Evolutionary conservation across 1,140 invertebrate species (phyloP), one percentile per base, ranked within the genome.

Genomic region (Anadara kagoshimensis): DNA sequence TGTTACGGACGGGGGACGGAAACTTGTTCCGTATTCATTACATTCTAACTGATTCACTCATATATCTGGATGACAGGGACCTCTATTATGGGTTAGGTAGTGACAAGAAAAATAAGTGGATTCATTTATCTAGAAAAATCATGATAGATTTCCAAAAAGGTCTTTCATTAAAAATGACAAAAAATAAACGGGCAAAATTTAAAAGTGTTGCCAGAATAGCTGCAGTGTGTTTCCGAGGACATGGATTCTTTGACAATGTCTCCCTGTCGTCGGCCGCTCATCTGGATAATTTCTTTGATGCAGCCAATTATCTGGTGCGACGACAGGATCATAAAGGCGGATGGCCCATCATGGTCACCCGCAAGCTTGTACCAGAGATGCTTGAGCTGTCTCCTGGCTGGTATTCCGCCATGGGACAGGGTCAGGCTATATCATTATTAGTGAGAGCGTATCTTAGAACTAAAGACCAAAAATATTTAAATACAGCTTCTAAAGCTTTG

Each of bases 331-430:
- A 98, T 89, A 93, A 94, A 0, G 92, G 98, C 36, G 97, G 98
- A 79, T 91, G 98, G 78, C 97, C 99, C 0, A 97, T 98, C 89
- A 98, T 96, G 87, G 94, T 99, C 95, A 97, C 85, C 89, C 92
- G 69, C 91, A 93, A 43, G 96, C 95, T 80, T 24, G 75, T 91
- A 92, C 65, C 73, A 62, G 93, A 94, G n/a, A 94, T 95, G 87
- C 91, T 92, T 56, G 93, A 94, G 76, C 91, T 98, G 45, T 90
- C 92, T 74, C 93, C 95, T 18, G 96, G 96, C 67, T 98, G 96
- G 96, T 95, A 97, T 87, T 99, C 97, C 3, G 96, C 96, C 10
- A 99, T 99, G 98, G 96, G 95, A 7, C 97, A 99, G 87, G 98
- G 98, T 0, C 98, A 99, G 87, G 97, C 94, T 0, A 95, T 99